Evolutionary conservation across 2,888 invertebrate genomes (phyloP).

Genomic region (Spodoptera picta): DNA sequence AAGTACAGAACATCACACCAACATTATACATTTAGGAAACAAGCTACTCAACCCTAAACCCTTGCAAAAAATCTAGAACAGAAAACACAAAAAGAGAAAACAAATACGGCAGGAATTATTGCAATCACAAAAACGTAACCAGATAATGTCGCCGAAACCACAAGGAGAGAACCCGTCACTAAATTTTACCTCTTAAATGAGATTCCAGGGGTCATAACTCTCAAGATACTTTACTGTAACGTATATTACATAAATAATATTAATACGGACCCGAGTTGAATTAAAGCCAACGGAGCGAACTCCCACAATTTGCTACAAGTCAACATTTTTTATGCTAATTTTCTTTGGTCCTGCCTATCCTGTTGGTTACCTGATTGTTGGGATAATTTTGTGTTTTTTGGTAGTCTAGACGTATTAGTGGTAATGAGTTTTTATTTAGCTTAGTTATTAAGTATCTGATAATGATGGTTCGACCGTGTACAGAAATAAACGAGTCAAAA

Average conservation of each 20-base stretch:
- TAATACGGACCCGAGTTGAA: slow-evolving; percentile 67
- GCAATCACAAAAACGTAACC: slow-evolving; percentile 20
- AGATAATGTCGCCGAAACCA: slow-evolving; percentile 14
- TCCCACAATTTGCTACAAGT: slow-evolving; percentile 72
- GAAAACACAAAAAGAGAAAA: no score
- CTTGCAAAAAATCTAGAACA: no score
- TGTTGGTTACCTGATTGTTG: slow-evolving; percentile 37
- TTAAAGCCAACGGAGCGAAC: slow-evolving; percentile 70
- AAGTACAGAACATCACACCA: no score
- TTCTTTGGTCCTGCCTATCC: slow-evolving; percentile 57
- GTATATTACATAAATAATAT: slow-evolving; percentile 68
- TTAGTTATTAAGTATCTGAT: no score
- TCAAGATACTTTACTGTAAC: slow-evolving; percentile 58
- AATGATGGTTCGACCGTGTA: no score
- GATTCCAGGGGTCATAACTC: slow-evolving; percentile 58
- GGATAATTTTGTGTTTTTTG: slow-evolving; percentile 27
- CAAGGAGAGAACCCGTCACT: slow-evolving; percentile 36
- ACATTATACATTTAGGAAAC: no score
- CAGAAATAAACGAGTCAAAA: no score
- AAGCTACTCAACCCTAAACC: no score
- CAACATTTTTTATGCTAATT: slow-evolving; percentile 73
- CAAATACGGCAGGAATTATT: no score
- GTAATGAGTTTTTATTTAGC: slow-evolving; percentile 1
- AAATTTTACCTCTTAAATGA: slow-evolving; percentile 56
- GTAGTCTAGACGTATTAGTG: slow-evolving; percentile 11